Base-by-base conservation (phyloP, 2,888 invertebrate species). In the Amblyjoppa proteus region DNA sequence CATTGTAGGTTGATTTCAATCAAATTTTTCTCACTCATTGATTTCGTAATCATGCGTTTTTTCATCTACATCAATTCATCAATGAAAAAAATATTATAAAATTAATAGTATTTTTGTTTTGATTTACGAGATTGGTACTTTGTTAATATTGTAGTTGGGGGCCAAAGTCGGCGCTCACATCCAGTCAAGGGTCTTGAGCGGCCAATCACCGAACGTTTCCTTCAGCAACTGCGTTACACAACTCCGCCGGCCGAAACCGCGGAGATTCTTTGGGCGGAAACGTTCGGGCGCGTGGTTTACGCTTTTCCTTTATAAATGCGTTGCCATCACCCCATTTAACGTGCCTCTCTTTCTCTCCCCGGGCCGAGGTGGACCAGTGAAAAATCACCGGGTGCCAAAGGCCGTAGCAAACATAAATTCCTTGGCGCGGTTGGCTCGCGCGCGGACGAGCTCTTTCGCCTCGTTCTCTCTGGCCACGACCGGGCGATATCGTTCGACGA, bases 361-460 rank as follows among this genome's bases (percentile, higher is more conserved):
- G 82, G 73, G 87, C 34, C 28, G 53, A 6, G 82, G 77, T 79
- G 83, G 83, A 84, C 78, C 89, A 87, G 90, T 92, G 92, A 92
- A 93, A 93, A 92, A 93, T 92, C 89, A 86, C 87, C 77, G 87
- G 79, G 85, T 86, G 87, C 87, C 84, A 89, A 89, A 89, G 90
- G 87, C 83, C 89, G 88, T 87, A 83, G 83, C 88, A 89, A 84
- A 90, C 91, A 91, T 92, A 92, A 93, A 93, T 93, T 91, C 89
- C 87, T 82, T 87, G 87, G 87, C 76, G 75, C 61, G 61, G 78
- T 64, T 85, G 75, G 45, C 73, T 82, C 45, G 45, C 64, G 84
- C 64, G 70, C 71, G 51, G 41, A 38, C 28, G 53, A 64, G 66
- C 51, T 31, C 56, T 75, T 58, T 76, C 41, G 68, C 77, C 71